Evolutionary conservation across 53 echinoderm and acorn worm genomes (phyloP).

Genomic region (Apostichopus leukothele): DNA sequence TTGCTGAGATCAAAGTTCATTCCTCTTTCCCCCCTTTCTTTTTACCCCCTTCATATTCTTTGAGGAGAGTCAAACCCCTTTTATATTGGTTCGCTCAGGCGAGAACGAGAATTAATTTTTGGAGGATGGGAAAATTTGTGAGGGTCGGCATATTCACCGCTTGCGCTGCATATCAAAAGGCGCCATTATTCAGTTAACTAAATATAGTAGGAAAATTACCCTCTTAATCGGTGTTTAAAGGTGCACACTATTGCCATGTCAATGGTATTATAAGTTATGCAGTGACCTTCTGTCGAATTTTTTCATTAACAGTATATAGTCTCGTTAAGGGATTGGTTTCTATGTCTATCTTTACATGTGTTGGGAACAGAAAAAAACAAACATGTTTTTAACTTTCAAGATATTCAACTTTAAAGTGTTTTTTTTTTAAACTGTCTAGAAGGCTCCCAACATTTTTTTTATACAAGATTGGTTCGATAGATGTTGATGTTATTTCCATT

Average conservation of each 20-base stretch:
- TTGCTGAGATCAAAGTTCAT: slow-evolving; percentile 25
- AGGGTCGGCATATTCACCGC: slow-evolving; percentile 13
- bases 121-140: slow-evolving; percentile 43
- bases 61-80: slow-evolving; percentile 20
- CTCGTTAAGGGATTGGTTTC: too few species aligned
- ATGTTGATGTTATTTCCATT: too few species aligned
- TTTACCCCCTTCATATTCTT: background rate
- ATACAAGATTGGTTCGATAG: too few species aligned
- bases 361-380: too few species aligned
- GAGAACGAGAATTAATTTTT: slow-evolving; percentile 31
- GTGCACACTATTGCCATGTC: background rate
- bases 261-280: too few species aligned
- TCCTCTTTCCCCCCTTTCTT: background rate
- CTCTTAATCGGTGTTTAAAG: slow-evolving; percentile 20
- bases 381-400: too few species aligned
- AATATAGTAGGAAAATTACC: slow-evolving; percentile 22
- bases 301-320: too few species aligned
- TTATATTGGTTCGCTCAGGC: slow-evolving; percentile 11
- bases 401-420: too few species aligned
- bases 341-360: too few species aligned
- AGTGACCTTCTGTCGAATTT: too few species aligned
- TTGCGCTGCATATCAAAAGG: background rate
- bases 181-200: slow-evolving; percentile 2
- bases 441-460: too few species aligned
- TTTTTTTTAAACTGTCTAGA: too few species aligned